These are phyloP conservation scores for Diploptera punctata DNA, from an alignment of 2,888 invertebrate species.

Conservation along the genomic window DNA sequence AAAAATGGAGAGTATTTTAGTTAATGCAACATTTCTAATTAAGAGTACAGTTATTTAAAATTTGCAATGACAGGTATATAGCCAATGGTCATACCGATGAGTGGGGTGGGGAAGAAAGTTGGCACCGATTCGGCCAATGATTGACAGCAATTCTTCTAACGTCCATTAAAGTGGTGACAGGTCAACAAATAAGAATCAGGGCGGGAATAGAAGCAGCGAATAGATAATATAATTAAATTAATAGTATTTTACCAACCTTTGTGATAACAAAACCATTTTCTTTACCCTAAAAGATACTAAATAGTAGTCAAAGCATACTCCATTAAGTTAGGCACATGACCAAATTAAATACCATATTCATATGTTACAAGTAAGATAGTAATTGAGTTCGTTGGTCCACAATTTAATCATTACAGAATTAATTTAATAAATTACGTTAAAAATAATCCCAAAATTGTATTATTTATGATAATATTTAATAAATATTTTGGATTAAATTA, in stretches of 20 bases:
- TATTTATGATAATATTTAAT: too few relatives aligned
- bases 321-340: neutral
- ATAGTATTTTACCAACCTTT: conserved; percentile 17
- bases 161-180: conserved; percentile 13
- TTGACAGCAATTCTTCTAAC: conserved; percentile 26
- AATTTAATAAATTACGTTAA: too few relatives aligned
- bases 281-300: neutral
- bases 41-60: conserved; percentile 1
- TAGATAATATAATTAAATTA: neutral
- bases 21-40: conserved; percentile 14
- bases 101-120: conserved; percentile 29
- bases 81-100: conserved; percentile 29
- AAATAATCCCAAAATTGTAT: too few relatives aligned
- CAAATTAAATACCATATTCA: neutral
- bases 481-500: too few relatives aligned
- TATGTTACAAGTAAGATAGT: too few relatives aligned
- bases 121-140: conserved; percentile 32
- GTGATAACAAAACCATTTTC: neutral
- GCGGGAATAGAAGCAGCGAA: neutral
- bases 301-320: neutral
- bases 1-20: too few relatives aligned
- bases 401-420: too few relatives aligned
- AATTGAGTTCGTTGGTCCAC: too few relatives aligned
- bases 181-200: conserved; percentile 17
- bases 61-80: conserved; percentile 31